Conservation (phyloP, 1,140 invertebrate genomes). For the Sycophila sp. region DNA sequence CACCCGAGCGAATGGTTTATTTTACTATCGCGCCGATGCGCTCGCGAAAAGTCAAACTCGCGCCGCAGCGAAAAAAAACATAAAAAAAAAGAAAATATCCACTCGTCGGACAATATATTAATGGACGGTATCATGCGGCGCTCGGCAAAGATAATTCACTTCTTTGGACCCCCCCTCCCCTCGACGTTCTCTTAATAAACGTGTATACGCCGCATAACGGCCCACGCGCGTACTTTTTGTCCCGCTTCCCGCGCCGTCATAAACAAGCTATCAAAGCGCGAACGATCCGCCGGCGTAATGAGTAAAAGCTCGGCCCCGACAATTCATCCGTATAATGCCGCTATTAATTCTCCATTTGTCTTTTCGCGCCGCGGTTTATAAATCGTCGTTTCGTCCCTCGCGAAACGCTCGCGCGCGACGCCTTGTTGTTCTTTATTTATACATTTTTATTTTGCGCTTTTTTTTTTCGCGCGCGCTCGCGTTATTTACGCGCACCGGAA, state of each 20-base stretch:
- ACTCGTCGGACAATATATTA: constrained; percentile 1
- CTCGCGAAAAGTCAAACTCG: background rate
- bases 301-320: constrained; percentile 4
- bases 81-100: background rate
- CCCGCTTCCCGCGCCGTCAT: background rate
- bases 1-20: too few species aligned
- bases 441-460: too few species aligned
- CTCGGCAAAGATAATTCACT: background rate
- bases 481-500: background rate
- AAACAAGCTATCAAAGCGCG: constrained; percentile 22
- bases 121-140: background rate
- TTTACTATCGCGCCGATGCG: too few species aligned
- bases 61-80: background rate
- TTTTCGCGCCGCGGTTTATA: background rate
- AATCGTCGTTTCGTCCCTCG: background rate
- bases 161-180: too few species aligned
- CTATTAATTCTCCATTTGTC: constrained; percentile 24
- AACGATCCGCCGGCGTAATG: constrained; percentile 10
- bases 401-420: background rate
- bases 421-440: background rate
- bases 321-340: constrained; percentile 32
- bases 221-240: constrained; percentile 16
- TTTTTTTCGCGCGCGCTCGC: background rate
- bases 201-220: background rate
- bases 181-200: background rate